phyloP scores from a whole-genome alignment of 2,888 invertebrate genomes.

The Aromia moschata region DNA sequence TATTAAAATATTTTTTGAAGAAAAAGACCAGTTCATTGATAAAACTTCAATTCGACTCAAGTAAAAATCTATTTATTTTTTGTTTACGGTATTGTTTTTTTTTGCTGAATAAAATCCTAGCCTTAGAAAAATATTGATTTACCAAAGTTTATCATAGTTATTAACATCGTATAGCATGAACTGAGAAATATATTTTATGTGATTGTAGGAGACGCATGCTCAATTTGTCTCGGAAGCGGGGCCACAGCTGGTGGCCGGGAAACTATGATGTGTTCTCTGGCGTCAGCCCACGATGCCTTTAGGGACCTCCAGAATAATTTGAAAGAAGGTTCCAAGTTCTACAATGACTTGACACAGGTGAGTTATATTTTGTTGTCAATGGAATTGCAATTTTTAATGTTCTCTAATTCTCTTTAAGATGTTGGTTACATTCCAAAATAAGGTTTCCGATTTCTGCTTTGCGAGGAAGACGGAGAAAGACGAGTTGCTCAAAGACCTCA shows the following conservation, averaged over 20 bases:
- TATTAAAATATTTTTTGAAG: too few relatives aligned
- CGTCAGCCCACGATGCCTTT: conserved; percentile 91
- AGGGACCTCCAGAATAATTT: conserved; percentile 91
- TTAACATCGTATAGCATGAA: too few relatives aligned
- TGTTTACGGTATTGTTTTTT: too few relatives aligned
- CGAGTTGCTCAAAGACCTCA: conserved; percentile 93
- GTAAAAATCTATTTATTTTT: too few relatives aligned
- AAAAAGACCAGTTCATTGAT: too few relatives aligned
- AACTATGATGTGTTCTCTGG: conserved; percentile 82
- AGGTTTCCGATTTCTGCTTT: conserved; percentile 97
- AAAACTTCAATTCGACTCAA: too few relatives aligned
- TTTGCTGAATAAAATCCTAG: too few relatives aligned
- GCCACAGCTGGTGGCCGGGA: conserved; percentile 76
- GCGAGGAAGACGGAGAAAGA: conserved; percentile 99
- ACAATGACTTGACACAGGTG: conserved; percentile 89
- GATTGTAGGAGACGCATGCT: conserved; percentile 66
- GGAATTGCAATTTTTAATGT: too few relatives aligned
- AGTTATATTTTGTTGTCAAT: conserved; percentile 15
- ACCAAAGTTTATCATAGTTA: too few relatives aligned
- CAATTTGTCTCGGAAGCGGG: conserved; percentile 73
- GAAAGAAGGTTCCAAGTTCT: conserved; percentile 95
- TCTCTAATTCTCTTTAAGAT: conserved; percentile 69
- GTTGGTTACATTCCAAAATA: conserved; percentile 94
- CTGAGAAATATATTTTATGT: too few relatives aligned
- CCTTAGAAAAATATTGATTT: too few relatives aligned